Evolutionary conservation across 2,888 invertebrate species (phyloP), one percentile per base, ranked within the genome.

Genomic region (Melikaiella ostensackeni): DNA sequence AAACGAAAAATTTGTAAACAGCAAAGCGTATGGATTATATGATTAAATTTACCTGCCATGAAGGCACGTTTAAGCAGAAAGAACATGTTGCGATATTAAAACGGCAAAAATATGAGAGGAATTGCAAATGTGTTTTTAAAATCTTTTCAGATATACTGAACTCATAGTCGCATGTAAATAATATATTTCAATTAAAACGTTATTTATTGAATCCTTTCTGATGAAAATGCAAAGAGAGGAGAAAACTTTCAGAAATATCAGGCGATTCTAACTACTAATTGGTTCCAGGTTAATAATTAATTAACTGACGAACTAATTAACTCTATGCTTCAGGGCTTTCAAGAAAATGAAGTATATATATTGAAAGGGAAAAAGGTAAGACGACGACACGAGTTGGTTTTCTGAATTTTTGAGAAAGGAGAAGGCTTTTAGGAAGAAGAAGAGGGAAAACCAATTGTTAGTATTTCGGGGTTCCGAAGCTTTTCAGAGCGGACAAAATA

Each of bases 1-100:
- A 50, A 33, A 33, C 70, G 70, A 50, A 46, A 70, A 50, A 70
- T 70, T 70, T 70, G 46, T 70, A 70, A 70, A 46, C 70, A 70
- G 50, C 30, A 66, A 66, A 46, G 66, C 66, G 46, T 55, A 70
- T 70, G 50, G 30, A 50, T 70, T 50, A 70, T 70, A 55, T 50
- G 70, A 70, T 70, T 70, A 70, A 70, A 70, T 70, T 30, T 70
- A n/a, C 9, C 70, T 50, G 70, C 19, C 66, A 66, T 27, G 66
- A 66, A 46, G 46, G 46, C 70, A 70, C 70, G 70, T 50, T 70
- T 70, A 50, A 55, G 30, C 50, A 70, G 50, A 50, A 70, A 50
- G 30, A 70, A 70, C 46, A 66, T 66, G 24, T 66, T 46, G 66
- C 66, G 9, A 50, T 70, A 70, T 70, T 21, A 30, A 70, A 70